Evolutionary conservation across 2,113 vertebrate species (phyloP).

Genomic region (Eulemur rufifrons): DNA sequence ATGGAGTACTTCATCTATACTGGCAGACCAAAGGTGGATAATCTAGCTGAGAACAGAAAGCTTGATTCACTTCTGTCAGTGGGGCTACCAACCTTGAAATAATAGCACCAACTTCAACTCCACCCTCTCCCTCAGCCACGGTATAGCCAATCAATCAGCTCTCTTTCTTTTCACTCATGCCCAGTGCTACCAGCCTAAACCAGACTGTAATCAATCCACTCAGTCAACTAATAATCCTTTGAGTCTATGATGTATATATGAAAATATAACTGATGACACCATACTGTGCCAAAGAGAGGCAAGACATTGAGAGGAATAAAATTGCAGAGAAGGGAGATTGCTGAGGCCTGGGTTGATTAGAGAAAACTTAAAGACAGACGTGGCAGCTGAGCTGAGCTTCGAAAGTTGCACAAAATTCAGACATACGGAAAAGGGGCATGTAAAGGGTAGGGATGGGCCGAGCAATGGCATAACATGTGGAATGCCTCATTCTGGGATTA

Average conservation of each 20-base stretch:
- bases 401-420: neutral
- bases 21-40: neutral
- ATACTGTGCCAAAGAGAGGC: neutral
- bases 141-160: constrained; percentile 10
- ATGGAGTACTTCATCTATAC: constrained; percentile 5
- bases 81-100: constrained; percentile 44
- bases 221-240: constrained; percentile 47
- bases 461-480: neutral
- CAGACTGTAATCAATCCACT: constrained; percentile 10
- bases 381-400: neutral
- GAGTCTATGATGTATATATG: constrained; percentile 3
- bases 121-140: neutral
- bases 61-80: constrained; percentile 43
- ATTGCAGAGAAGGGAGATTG: neutral
- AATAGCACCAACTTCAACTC: constrained; percentile 17
- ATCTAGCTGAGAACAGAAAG: neutral
- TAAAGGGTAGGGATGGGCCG: neutral
- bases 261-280: constrained; percentile 36
- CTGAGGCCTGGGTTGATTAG: neutral
- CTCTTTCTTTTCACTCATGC: constrained; percentile 41
- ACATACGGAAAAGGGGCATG: neutral
- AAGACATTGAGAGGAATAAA: neutral
- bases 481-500: neutral
- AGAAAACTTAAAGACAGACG: neutral
- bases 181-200: neutral